These are phyloP conservation scores for Thelaira solivaga DNA, from an alignment of 2,888 invertebrate species.

Conservation along the genomic window DNA sequence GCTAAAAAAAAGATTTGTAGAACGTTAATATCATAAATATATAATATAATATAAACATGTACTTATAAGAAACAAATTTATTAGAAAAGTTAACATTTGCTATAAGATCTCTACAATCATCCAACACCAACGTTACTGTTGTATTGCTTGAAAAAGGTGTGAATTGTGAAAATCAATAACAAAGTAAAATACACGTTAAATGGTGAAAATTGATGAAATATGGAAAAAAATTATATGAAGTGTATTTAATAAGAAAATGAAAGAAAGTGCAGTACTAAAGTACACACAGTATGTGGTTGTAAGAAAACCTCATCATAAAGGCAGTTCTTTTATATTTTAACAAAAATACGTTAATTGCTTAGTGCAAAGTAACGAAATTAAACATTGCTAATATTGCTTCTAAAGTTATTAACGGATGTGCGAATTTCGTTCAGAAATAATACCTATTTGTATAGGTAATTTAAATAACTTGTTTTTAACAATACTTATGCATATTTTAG, in stretches of 20 bases:
- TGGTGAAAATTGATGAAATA: slow-evolving; percentile 50
- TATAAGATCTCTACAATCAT: background rate
- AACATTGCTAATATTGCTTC: background rate
- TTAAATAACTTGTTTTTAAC: background rate
- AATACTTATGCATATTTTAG: background rate
- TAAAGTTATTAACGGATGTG: background rate
- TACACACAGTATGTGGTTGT: background rate
- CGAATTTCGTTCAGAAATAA: background rate
- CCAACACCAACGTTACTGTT: slow-evolving; percentile 3
- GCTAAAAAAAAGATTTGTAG: no score
- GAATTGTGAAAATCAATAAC: slow-evolving; percentile 65
- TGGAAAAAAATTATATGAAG: background rate
- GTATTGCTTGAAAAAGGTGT: slow-evolving; percentile 62
- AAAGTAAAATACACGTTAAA: slow-evolving; percentile 59
- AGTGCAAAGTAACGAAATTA: background rate
- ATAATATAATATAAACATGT: no score
- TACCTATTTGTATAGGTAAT: background rate
- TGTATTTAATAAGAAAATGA: slow-evolving; percentile 14
- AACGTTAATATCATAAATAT: no score
- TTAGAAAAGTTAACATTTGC: no score
- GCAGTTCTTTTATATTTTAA: background rate
- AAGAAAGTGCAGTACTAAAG: slow-evolving; percentile 26
- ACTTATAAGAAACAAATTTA: no score
- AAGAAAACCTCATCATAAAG: slow-evolving; percentile 1
- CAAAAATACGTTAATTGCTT: slow-evolving; percentile 36